These are phyloP conservation scores for Copsychus sechellarum DNA, from an alignment of 2,113 vertebrate genomes.

Conservation along the genomic window DNA sequence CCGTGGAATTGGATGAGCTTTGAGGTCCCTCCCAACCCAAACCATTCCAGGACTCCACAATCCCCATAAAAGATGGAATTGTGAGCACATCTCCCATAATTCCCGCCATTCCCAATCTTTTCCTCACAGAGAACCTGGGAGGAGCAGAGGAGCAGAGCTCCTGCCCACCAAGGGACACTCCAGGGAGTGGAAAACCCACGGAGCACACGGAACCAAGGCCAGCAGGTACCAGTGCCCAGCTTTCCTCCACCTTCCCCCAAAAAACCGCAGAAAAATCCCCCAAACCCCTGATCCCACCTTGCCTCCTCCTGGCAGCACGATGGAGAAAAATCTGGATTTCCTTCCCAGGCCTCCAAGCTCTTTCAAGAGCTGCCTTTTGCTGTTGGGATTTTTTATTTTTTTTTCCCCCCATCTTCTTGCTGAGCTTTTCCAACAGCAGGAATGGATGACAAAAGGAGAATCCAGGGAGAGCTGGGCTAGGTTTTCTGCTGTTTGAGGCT, in stretches of 20 bases:
- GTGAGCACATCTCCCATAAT: background rate
- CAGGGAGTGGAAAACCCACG: rapidly evolving
- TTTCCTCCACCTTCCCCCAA: background rate
- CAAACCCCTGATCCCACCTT: background rate
- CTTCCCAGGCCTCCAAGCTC: background rate
- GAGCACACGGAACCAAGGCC: rapidly evolving
- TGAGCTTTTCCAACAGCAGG: background rate
- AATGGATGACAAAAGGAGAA: background rate
- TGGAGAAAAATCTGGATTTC: background rate
- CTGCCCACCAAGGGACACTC: background rate
- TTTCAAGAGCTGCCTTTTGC: background rate
- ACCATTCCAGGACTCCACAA: background rate
- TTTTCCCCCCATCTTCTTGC: background rate
- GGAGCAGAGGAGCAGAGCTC: background rate
- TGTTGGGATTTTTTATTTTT: background rate
- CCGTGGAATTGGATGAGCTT: rapidly evolving
- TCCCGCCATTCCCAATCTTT: background rate
- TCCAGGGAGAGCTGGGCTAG: too few species aligned
- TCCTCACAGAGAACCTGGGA: background rate
- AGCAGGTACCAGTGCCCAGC: background rate
- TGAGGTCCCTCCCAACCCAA: background rate
- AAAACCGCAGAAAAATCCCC: background rate
- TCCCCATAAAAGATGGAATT: background rate
- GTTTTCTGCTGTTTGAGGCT: background rate
- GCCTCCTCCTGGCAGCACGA: background rate